Evolutionary conservation across 2,113 vertebrate genomes (phyloP).

Genomic region (Leucoraja erinaceus): DNA sequence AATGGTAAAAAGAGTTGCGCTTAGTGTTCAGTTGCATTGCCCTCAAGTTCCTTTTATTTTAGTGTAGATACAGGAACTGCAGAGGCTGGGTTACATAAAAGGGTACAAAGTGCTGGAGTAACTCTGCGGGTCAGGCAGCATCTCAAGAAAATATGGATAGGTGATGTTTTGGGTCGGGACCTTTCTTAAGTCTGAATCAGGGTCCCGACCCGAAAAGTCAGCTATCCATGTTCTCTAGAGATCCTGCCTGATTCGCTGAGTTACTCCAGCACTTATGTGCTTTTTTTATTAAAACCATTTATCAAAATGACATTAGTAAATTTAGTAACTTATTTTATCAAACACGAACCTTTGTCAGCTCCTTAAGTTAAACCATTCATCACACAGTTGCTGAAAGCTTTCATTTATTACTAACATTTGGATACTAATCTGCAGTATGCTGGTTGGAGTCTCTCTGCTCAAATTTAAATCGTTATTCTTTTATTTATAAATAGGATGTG

Average conservation of each 20-base stretch:
- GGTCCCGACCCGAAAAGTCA: too few species aligned
- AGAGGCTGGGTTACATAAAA: too few species aligned
- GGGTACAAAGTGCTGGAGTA: too few species aligned
- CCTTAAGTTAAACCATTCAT: neutral
- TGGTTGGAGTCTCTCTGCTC: neutral
- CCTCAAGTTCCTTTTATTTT: neutral
- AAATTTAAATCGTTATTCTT: neutral
- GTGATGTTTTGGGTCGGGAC: too few species aligned
- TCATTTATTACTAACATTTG: neutral
- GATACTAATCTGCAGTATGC: neutral
- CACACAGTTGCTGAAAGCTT: neutral
- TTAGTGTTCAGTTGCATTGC: neutral
- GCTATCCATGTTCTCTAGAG: too few species aligned
- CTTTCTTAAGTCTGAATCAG: too few species aligned
- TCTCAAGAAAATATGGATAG: too few species aligned
- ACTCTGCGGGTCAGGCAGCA: too few species aligned
- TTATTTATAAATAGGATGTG: too few species aligned
- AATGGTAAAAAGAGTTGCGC: constrained; percentile 13
- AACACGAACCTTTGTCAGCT: neutral
- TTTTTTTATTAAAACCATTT: neutral
- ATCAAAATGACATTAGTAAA: neutral
- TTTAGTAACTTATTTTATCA: neutral
- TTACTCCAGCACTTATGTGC: too few species aligned
- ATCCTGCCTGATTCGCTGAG: too few species aligned
- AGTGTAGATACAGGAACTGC: too few species aligned